phyloP scores from a whole-genome alignment of 2,113 vertebrate genomes.

The Drymodes brunneopygia region DNA sequence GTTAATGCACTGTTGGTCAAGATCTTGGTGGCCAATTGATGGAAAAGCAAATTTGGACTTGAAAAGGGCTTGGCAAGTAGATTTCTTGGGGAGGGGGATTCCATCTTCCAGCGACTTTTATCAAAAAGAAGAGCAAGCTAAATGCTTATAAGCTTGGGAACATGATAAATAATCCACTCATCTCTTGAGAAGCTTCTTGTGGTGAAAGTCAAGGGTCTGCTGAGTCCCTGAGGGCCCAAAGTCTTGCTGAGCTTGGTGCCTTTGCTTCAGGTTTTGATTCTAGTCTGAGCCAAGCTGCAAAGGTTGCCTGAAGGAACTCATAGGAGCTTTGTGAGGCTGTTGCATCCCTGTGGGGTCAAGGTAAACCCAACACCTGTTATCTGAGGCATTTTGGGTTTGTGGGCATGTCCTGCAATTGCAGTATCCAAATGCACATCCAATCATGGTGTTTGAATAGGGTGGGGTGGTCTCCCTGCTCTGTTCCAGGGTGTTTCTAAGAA shows the following conservation, averaged over 20 bases:
- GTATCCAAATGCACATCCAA: background rate
- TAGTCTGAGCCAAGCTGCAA: background rate
- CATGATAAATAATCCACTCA: fast-evolving
- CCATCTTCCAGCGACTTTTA: fast-evolving
- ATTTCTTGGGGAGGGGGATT: background rate
- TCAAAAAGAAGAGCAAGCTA: background rate
- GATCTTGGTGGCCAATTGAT: background rate
- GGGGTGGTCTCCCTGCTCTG: background rate
- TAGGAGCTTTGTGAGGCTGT: background rate
- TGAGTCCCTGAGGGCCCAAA: background rate
- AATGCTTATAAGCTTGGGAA: background rate
- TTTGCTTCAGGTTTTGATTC: background rate
- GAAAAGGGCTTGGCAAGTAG: background rate
- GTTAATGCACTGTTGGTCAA: background rate
- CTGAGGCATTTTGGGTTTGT: background rate
- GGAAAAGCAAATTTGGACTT: background rate
- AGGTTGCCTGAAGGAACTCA: background rate
- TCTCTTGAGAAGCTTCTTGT: background rate
- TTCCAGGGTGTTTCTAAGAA: background rate
- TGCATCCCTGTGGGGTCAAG: background rate
- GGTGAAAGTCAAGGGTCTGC: background rate
- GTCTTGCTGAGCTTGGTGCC: background rate
- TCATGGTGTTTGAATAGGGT: background rate
- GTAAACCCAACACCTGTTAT: background rate
- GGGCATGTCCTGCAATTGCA: background rate